Evolutionary conservation across 2,888 invertebrate genomes (phyloP).

Genomic region (Pharmacophagus antenor): DNA sequence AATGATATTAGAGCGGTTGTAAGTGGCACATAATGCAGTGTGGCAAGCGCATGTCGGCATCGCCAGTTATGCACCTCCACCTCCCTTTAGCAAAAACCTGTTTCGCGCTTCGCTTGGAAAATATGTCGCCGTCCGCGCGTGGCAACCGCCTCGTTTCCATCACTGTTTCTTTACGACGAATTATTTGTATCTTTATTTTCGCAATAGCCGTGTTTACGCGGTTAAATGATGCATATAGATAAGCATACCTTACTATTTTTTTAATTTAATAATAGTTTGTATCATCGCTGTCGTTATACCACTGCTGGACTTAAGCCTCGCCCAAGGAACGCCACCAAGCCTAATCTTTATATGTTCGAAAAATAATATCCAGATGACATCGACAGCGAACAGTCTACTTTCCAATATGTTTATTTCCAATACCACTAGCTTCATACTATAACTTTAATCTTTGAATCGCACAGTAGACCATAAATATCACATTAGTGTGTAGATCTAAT

Average conservation of each 20-base stretch:
- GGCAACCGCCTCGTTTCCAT: slow-evolving; percentile 59
- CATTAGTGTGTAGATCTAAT: no score
- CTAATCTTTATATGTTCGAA: no score
- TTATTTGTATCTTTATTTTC: slow-evolving; percentile 52
- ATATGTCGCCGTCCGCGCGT: slow-evolving; percentile 72
- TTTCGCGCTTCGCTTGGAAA: slow-evolving; percentile 67
- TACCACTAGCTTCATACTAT: no score
- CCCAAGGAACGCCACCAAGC: no score
- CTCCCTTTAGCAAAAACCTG: slow-evolving; percentile 64
- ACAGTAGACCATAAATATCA: no score
- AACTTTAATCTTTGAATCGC: no score
- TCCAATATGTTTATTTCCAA: no score
- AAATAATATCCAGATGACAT: no score
- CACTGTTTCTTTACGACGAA: slow-evolving; percentile 56
- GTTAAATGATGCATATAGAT: slow-evolving; percentile 22
- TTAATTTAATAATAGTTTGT: slow-evolving; percentile 9
- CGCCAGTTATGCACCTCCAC: slow-evolving; percentile 52
- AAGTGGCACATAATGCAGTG: slow-evolving; percentile 62
- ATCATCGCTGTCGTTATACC: no score
- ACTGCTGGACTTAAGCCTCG: no score
- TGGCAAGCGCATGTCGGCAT: slow-evolving; percentile 57
- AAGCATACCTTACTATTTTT: not conserved
- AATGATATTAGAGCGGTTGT: slow-evolving; percentile 42
- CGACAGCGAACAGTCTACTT: no score
- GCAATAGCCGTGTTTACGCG: slow-evolving; percentile 20